Conservation (phyloP, 2,113 vertebrate species). For the Nettapus auritus region DNA sequence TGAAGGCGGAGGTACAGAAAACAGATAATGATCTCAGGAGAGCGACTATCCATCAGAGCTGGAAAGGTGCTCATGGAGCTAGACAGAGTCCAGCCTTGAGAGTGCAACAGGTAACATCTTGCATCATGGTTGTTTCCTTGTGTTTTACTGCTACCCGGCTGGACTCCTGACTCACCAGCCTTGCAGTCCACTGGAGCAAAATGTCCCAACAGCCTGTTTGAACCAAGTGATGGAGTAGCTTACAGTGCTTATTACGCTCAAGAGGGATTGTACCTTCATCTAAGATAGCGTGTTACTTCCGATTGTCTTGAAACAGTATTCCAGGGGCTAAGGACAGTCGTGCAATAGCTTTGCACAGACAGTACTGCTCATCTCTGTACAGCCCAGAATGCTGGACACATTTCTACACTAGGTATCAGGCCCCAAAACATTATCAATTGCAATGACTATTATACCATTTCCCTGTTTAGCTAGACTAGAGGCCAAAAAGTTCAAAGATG, state of each 20-base stretch:
- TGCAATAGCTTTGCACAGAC: not conserved
- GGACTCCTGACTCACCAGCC: not conserved
- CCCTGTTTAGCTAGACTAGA: not conserved
- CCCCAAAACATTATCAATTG: not conserved
- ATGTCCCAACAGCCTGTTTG: not conserved
- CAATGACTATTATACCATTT: not conserved
- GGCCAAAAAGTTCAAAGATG: not conserved
- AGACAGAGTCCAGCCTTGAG: not conserved
- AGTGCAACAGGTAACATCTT: not conserved
- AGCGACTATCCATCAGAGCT: not conserved
- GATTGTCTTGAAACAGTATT: not conserved
- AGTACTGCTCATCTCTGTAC: not conserved
- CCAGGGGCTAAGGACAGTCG: not conserved
- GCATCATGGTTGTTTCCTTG: not conserved
- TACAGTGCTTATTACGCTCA: not conserved
- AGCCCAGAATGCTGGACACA: not conserved
- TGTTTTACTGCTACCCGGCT: not conserved
- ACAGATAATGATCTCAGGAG: not conserved
- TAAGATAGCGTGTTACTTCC: not conserved
- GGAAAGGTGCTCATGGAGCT: not conserved
- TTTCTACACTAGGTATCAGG: not conserved
- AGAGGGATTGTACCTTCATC: not conserved
- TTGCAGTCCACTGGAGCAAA: not conserved
- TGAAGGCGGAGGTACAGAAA: not conserved
- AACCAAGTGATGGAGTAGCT: not conserved